Base-by-base conservation (phyloP, 2,113 vertebrate species). In the Camelus bactrianus region DNA sequence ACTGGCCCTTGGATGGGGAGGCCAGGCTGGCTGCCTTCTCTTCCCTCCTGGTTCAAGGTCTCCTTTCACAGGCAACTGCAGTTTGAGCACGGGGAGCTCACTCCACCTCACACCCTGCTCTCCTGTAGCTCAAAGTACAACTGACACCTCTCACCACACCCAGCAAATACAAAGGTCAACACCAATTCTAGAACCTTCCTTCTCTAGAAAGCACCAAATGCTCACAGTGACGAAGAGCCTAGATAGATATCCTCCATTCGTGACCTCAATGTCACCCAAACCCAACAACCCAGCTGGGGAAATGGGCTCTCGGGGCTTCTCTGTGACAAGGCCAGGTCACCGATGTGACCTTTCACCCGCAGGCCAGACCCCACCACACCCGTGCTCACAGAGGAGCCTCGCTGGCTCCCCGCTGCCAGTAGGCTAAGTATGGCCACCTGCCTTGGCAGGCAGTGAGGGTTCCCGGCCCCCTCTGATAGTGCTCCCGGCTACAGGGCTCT, bases 171-270 rank as follows among this genome's bases (percentile, higher is more conserved):
- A 83, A 50, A 64, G 73, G 52, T 75, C 42, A 64, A 64, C 0
- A 0, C 13, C 6, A 5, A 30, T 38, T 72, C 73, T 14, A 67
- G 67, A 86, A 81, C 10, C 38, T 85, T 94, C 65, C 65, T 52
- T 70, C 64, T 62, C 38, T 67, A 60, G 38, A 81, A 42, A 84
- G n/a, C 46, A 67, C 42, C 64, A 16, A 38, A 48, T 8, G 67
- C 30, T 60, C 62, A 52, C 0, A 0, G 86, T 28, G 26, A 52
- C 50, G 30, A 2, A 28, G 24, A 64, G 32, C 54, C 14, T 9
- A 16, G 54, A 8, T 13, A 15, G 54, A 8, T 13, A 15, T 5
- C 30, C 14, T 19, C 50, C n/a, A 54, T 52, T 52, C 20, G 16
- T 6, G 38, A 50, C 28, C 35, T 1, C 19, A 10, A 35, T n/a